A percentile compares a stretch with the other conserved stretches of the same genome.
Conservation (phyloP, 2,113 vertebrate species). For the Gila orcuttii region DNA sequence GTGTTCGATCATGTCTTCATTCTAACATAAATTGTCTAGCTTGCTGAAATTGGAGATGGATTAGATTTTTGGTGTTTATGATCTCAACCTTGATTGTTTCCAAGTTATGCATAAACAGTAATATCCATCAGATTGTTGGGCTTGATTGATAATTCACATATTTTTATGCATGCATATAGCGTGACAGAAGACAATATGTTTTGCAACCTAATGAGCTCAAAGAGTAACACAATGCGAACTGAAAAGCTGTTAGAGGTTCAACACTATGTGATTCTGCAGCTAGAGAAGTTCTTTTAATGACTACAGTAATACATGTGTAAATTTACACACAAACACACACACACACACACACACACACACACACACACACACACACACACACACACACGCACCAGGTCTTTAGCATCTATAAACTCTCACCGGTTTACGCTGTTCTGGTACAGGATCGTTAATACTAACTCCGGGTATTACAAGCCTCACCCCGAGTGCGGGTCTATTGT, state of each 20-base stretch:
- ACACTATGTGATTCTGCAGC: not conserved
- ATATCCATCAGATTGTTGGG: constrained; percentile 13
- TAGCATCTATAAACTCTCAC: not conserved
- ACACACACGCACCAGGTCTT: not conserved
- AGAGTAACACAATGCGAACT: not conserved
- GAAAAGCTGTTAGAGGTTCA: not conserved
- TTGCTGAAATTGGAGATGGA: constrained; percentile 41
- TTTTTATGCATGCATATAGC: not conserved
- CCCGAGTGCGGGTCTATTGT: not conserved
- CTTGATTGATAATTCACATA: constrained; percentile 25
- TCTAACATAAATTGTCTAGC: constrained; percentile 41
- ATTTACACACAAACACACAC: not conserved
- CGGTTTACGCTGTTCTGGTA: too few relatives aligned
- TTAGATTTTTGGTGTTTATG: constrained; percentile 26
- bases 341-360: not conserved
- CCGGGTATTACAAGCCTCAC: not conserved
- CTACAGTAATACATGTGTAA: not conserved
- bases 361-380: not conserved
- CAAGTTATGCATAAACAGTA: constrained; percentile 11
- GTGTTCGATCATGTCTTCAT: constrained; percentile 31
- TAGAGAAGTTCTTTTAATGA: not conserved
- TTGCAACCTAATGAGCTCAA: constrained; percentile 10
- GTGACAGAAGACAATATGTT: not conserved
- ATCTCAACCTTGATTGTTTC: constrained; percentile 43
- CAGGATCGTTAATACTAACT: not conserved